Evolutionary conservation across 2,888 invertebrate genomes (phyloP), one percentile per base, ranked within the genome.

Genomic region (Andrena marginata): DNA sequence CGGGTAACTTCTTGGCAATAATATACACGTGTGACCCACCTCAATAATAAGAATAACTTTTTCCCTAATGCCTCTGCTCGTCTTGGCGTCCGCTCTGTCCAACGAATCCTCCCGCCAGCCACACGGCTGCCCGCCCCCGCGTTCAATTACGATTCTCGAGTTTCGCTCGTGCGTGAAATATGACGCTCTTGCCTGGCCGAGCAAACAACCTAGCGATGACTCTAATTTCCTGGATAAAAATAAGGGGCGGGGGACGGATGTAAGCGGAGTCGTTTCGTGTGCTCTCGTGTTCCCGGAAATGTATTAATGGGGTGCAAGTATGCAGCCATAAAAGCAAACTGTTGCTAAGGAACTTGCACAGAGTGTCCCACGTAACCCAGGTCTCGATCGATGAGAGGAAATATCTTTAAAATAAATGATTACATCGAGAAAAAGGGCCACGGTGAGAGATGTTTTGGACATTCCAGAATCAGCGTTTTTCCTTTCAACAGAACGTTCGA

Each of bases 21-120:
- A 91, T 91, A 90, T 90, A 90, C 90, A 91, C 90, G 89, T 91
- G 91, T 85, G 87, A 81, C 87, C 85, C 69, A 79, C 74, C 85
- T 85, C 84, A 84, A 86, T 89, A 88, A 90, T 89, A 91, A 87
- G 84, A 87, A 86, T 83, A 88, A 87, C 85, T 89, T 85, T 80
- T 82, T 80, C 81, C 84, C 80, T 84, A 84, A 84, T 81, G 77
- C 68, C 65, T 35, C 72, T 56, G 70, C 62, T 79, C 82, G 33
- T 65, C 82, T 77, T 77, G 69, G 78, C 77, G 68, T 80, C 75
- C 73, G 69, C 77, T 77, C 73, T 73, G 68, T 65, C 82, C 77
- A 60, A 84, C 81, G 73, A 83, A 80, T 79, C 72, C 76, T 62
- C 70, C 10, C 16, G 16, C 48, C 31, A 23, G 16, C 60, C 20